phyloP scores from a whole-genome alignment of 2,797 vertebrate species.

The Scleropages formosus region DNA sequence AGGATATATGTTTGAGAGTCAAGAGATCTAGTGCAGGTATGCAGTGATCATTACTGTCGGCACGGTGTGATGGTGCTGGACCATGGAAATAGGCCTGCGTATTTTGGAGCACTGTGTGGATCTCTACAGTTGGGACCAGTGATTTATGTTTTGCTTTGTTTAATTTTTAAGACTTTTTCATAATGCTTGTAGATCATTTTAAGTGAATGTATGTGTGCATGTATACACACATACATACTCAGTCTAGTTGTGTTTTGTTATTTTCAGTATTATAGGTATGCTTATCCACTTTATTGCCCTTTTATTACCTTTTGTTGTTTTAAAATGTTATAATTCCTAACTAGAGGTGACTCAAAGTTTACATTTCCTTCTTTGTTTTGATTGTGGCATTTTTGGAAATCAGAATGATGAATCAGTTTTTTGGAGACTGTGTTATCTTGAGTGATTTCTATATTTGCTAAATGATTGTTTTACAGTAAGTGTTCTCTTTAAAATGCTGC shows the following conservation, averaged over 20 bases:
- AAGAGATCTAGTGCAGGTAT: not conserved
- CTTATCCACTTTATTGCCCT: conserved; percentile 39
- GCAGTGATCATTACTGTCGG: conserved; percentile 12
- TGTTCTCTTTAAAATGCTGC: conserved; percentile 26
- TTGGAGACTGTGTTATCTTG: conserved; percentile 13
- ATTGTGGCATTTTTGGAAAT: conserved; percentile 42
- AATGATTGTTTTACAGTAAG: conserved; percentile 24
- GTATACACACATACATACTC: not conserved
- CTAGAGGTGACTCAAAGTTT: conserved; percentile 35
- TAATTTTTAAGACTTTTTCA: conserved; percentile 32
- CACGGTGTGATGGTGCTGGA: not conserved
- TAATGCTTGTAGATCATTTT: conserved; percentile 25
- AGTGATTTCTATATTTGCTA: conserved; percentile 6
- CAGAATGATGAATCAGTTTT: not conserved
- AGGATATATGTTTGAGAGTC: conserved; percentile 11
- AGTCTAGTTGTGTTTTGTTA: conserved; percentile 19
- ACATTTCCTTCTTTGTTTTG: conserved; percentile 42
- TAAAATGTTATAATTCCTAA: conserved; percentile 36
- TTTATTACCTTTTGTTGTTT: conserved; percentile 31
- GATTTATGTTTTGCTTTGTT: conserved; percentile 28
- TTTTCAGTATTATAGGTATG: conserved; percentile 33
- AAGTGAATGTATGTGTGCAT: too few relatives aligned
- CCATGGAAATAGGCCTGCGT: conserved; percentile 23
- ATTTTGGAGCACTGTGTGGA: conserved; percentile 20
- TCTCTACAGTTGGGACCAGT: conserved; percentile 27